A percentile compares a stretch with the other conserved stretches of the same genome.
Conservation (phyloP, 1,140 invertebrate genomes). For the Hypsibius dujardini region DNA sequence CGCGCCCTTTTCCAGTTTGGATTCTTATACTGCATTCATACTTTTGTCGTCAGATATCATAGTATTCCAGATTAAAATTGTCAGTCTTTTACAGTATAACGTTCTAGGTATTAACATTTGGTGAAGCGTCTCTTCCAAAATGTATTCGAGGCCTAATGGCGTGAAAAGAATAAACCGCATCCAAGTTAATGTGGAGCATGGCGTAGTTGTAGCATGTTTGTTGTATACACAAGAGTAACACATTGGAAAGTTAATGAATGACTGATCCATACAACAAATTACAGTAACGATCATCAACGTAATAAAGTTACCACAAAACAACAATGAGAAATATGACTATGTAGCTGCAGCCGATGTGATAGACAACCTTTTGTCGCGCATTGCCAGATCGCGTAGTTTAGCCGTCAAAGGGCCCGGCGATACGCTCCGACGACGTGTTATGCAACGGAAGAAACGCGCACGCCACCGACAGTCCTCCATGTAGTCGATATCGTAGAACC, state of each 20-base stretch:
- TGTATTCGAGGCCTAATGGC: background rate
- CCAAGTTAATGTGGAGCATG: no score
- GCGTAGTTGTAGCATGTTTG: no score
- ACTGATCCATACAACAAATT: background rate
- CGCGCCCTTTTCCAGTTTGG: background rate
- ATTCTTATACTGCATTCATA: no score
- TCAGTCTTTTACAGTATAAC: background rate
- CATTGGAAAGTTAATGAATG: background rate
- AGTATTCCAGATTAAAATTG: background rate
- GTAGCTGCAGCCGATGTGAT: background rate
- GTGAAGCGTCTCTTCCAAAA: background rate
- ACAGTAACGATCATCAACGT: background rate
- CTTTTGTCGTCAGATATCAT: background rate
- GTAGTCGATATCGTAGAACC: constrained; percentile 1
- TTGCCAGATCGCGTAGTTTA: background rate
- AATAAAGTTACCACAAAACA: background rate
- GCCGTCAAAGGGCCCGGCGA: background rate
- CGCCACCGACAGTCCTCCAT: constrained; percentile 4
- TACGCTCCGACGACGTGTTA: background rate
- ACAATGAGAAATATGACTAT: background rate
- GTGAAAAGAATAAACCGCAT: no score
- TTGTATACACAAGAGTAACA: background rate
- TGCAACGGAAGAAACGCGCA: background rate
- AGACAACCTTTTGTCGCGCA: background rate
- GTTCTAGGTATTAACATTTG: background rate